phyloP scores from a whole-genome alignment of 2,797 vertebrate species.

The Gymnoscopelus braueri region DNA sequence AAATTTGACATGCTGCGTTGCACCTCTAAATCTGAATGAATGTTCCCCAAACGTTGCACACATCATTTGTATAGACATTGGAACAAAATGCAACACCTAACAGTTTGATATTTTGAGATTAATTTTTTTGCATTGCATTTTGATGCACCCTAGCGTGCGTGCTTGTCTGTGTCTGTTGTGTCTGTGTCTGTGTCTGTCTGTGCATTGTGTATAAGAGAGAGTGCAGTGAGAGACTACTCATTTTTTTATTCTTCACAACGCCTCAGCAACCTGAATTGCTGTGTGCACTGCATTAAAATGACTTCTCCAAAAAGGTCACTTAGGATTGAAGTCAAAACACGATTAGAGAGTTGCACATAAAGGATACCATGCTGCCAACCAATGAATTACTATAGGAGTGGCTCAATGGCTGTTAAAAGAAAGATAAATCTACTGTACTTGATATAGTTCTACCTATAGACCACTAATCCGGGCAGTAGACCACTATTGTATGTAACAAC shows the following conservation, averaged over 20 bases:
- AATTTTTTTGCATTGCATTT: no score
- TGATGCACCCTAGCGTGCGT: no score
- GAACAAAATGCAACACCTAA: no score
- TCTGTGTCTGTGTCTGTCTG: background rate
- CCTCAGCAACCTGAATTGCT: slow-evolving; percentile 6
- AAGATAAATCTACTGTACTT: background rate
- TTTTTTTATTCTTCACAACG: slow-evolving; percentile 6
- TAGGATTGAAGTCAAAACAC: slow-evolving; percentile 14
- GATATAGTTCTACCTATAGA: background rate
- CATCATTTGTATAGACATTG: no score
- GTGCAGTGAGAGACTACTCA: background rate
- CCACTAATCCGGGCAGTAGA: background rate
- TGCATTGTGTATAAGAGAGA: background rate
- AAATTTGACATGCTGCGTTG: no score
- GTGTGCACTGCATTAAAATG: slow-evolving; percentile 19
- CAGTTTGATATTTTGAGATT: no score
- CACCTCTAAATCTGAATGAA: no score
- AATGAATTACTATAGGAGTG: background rate
- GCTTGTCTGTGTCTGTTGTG: background rate
- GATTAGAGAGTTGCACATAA: slow-evolving; percentile 13
- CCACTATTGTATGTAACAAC: no score
- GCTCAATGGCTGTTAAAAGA: background rate
- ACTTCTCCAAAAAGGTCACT: slow-evolving; percentile 30
- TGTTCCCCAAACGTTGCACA: no score
- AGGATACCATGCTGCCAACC: background rate